Evolutionary conservation across 1,140 invertebrate species (phyloP).

Genomic region (Lepidurus arcticus): DNA sequence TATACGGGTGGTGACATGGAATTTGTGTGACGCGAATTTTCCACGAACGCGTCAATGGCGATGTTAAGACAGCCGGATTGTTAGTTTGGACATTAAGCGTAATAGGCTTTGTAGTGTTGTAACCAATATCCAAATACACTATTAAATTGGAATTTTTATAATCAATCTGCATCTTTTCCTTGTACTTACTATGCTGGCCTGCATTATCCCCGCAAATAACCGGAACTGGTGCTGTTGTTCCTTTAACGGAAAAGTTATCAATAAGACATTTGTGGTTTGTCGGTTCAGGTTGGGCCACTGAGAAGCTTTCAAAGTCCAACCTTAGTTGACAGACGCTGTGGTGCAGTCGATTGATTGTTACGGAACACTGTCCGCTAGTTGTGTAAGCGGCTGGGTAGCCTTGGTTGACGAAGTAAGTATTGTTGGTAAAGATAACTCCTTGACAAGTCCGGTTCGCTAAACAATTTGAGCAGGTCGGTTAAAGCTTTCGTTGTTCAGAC

Average conservation of each 20-base stretch:
- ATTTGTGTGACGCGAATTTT: conserved; percentile 34
- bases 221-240: conserved; percentile 38
- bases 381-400: conserved; percentile 69
- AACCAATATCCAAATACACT: conserved; percentile 36
- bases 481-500: not conserved
- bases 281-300: conserved; percentile 39
- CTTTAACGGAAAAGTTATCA: conserved; percentile 39
- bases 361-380: conserved; percentile 70
- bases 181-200: conserved; percentile 40
- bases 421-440: conserved; percentile 65
- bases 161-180: not conserved
- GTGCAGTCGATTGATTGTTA: conserved; percentile 67
- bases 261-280: conserved; percentile 40
- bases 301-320: conserved; percentile 41
- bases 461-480: conserved; percentile 33
- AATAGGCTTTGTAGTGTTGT: conserved; percentile 28
- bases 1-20: conserved; percentile 31
- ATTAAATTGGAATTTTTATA: not conserved
- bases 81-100: conserved; percentile 31
- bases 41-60: conserved; percentile 25
- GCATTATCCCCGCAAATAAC: conserved; percentile 41
- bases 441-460: conserved; percentile 70
- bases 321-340: conserved; percentile 69
- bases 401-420: conserved; percentile 74
- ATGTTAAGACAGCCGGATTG: conserved; percentile 21